Evolutionary conservation across 2,113 vertebrate species (phyloP).

Genomic region (Oreamnos americanus): DNA sequence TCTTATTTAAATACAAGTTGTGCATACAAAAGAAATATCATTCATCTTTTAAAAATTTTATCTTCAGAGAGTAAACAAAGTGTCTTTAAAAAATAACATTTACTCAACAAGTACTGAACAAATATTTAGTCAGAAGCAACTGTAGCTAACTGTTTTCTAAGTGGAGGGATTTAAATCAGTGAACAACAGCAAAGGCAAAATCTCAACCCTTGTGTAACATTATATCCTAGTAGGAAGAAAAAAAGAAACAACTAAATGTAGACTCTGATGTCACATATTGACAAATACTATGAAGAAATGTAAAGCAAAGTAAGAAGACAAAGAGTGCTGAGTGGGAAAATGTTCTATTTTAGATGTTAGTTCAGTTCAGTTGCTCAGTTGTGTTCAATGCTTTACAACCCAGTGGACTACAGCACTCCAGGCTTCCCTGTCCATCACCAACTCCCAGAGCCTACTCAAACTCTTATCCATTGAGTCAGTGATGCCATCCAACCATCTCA

Average conservation of each 20-base stretch:
- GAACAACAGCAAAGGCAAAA: neutral
- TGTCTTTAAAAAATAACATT: neutral
- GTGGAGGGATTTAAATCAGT: neutral
- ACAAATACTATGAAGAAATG: neutral
- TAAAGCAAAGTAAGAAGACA: neutral
- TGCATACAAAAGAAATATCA: neutral
- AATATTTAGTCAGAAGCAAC: neutral
- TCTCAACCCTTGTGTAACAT: neutral
- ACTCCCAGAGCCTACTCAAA: neutral
- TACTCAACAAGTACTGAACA: neutral
- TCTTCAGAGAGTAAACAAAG: neutral
- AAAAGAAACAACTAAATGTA: neutral
- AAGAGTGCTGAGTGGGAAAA: accelerated
- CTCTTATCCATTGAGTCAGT: neutral
- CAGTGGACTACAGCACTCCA: neutral
- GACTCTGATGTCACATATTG: neutral
- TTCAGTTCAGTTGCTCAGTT: neutral
- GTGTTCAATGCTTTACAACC: neutral
- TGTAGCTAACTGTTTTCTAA: neutral
- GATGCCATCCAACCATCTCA: neutral
- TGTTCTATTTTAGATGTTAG: neutral
- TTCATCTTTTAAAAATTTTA: neutral
- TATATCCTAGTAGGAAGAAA: neutral
- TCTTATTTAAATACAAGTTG: neutral
- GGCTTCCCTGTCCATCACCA: neutral